Evolutionary conservation across 1,140 invertebrate species (phyloP), one percentile per base, ranked within the genome.

Genomic region (Heliothis virescens): DNA sequence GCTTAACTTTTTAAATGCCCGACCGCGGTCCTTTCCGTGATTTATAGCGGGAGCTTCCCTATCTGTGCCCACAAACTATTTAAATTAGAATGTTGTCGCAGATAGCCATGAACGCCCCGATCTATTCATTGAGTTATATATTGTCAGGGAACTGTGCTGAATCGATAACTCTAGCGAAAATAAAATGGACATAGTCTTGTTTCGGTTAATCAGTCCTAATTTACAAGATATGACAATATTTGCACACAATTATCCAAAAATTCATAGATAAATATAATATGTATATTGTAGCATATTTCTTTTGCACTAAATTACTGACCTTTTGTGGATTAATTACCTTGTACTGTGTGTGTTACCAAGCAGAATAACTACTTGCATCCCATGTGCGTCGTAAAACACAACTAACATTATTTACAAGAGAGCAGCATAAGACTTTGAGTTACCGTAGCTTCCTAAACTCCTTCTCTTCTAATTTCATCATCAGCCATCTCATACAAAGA

Each of bases 11-110:
- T 85, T 81, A 87, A 86, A 82, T 65, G 81, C 75, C 74, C n/a
- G 80, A 18, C 21, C 65, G 82, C 80, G 85, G 80, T 78, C 73
- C 81, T 76, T 48, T 4, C 79, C 67, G 82, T 87, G 86, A 87
- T 87, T 87, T 87, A 87, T 86, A 50, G 83, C 82, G 63, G 53
- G 75, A 67, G 50, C 52, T 34, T 9, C 67, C 74, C 77, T 83
- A 84, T 86, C 83, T 73, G 48, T 57, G 57, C 18, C 77, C 77
- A 76, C 72, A 84, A 85, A 87, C 89, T 89, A 91, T 91, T 91
- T 91, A 89, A 91, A 91, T 89, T 86, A 89, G 86, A 87, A 83
- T 80, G 84, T 89, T 89, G 87, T 86, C 82, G 81, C 81, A 73
- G 74, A 79, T 85, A 82, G 85, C 79, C 53, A 63, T 75, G 52